phyloP scores from a whole-genome alignment of 2,113 vertebrate genomes.

The Nematolebias whitei region DNA sequence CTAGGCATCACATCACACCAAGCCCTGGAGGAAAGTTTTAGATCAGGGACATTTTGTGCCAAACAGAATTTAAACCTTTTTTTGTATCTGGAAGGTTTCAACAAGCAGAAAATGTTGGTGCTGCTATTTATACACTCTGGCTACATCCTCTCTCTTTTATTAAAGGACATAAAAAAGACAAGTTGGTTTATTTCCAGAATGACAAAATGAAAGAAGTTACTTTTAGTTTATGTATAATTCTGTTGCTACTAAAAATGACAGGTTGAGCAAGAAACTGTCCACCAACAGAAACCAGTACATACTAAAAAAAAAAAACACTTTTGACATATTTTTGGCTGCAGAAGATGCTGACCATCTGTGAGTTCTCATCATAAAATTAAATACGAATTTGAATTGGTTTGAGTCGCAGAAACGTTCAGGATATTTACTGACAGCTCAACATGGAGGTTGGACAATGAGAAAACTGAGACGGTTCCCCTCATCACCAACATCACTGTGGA shows the following conservation, averaged over 20 bases:
- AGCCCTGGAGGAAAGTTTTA: neutral
- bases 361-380: too few relatives aligned
- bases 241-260: neutral
- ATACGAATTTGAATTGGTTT: neutral
- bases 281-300: slow-evolving; percentile 18
- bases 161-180: neutral
- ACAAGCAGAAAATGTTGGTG: neutral
- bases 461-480: too few relatives aligned
- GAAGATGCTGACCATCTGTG: neutral
- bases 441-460: too few relatives aligned
- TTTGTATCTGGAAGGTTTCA: neutral
- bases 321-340: neutral
- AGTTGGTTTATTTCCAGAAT: slow-evolving; percentile 3
- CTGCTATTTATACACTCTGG: slow-evolving; percentile 4
- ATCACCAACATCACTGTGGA: too few relatives aligned
- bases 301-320: neutral
- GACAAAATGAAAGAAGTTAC: neutral
- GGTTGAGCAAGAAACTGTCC: slow-evolving; percentile 1
- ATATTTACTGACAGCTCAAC: neutral
- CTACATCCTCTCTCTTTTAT: neutral
- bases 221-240: neutral
- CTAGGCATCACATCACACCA: too few relatives aligned
- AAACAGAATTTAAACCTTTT: slow-evolving; percentile 9
- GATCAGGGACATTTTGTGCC: neutral
- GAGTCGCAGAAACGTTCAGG: neutral